A percentile compares a stretch with the other conserved stretches of the same genome.
These are phyloP conservation scores for Drosophila suboccidentalis DNA, from an alignment of 2,888 invertebrate genomes.

Conservation along the genomic window DNA sequence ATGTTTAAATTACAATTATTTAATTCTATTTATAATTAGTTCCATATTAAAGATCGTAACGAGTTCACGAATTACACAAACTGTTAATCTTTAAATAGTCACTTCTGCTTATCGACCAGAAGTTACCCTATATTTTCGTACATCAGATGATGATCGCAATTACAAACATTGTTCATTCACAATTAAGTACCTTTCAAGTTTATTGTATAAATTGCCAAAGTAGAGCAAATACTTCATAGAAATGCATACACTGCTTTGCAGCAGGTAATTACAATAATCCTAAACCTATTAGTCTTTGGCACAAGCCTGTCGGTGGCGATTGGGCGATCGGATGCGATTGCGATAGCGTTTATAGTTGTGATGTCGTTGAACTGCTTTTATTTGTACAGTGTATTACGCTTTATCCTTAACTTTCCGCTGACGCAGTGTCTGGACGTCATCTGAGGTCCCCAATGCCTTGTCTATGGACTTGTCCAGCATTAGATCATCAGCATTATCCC, in stretches of 20 bases:
- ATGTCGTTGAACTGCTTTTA: background rate
- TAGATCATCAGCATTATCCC: slow-evolving; percentile 55
- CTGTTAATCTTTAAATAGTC: background rate
- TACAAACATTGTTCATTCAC: background rate
- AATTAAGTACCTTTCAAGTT: slow-evolving; percentile 30
- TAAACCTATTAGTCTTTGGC: slow-evolving; percentile 57
- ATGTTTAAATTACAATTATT: slow-evolving; percentile 34
- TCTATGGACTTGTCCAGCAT: slow-evolving; percentile 47
- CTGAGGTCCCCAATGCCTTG: slow-evolving; percentile 16
- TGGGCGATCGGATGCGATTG: background rate
- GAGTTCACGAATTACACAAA: slow-evolving; percentile 6
- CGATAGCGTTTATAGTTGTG: slow-evolving; percentile 17
- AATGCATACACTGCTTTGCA: slow-evolving; percentile 19
- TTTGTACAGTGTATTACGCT: slow-evolving; percentile 12
- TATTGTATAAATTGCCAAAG: slow-evolving; percentile 29
- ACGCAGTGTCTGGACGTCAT: slow-evolving; percentile 27
- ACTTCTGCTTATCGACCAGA: background rate
- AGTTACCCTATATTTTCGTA: background rate
- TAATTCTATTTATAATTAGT: slow-evolving; percentile 30
- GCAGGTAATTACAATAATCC: slow-evolving; percentile 31
- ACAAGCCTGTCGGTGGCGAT: slow-evolving; percentile 22
- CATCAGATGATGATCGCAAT: too few species aligned
- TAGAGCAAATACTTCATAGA: slow-evolving; percentile 34
- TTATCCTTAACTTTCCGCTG: slow-evolving; percentile 40
- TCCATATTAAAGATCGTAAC: slow-evolving; percentile 32